Conservation (phyloP, 1,140 invertebrate species). For the Lepidurus couesii region DNA sequence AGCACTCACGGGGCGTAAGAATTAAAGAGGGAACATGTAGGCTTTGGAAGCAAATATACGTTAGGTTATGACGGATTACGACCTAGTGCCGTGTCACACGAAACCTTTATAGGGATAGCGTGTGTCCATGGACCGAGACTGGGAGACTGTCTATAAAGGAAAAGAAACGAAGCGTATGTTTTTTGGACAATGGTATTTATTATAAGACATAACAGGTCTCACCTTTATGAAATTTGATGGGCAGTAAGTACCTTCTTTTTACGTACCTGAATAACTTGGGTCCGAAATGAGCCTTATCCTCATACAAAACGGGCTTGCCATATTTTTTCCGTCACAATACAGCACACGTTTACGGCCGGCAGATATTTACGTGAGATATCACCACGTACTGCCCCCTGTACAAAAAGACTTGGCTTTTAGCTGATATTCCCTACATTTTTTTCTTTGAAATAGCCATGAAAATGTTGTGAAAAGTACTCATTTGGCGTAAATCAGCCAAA, state of each 20-base stretch:
- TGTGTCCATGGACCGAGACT: neutral
- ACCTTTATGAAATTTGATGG: constrained; percentile 1
- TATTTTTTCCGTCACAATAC: too few relatives aligned
- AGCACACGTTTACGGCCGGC: too few relatives aligned
- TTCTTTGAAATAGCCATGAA: too few relatives aligned
- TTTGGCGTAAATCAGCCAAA: too few relatives aligned
- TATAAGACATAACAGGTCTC: neutral
- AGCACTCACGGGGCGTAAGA: neutral
- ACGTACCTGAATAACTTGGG: neutral
- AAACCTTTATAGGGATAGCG: constrained; percentile 9
- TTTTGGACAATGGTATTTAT: neutral
- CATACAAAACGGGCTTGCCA: neutral
- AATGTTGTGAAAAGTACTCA: too few relatives aligned
- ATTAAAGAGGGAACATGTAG: neutral
- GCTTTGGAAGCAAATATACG: constrained; percentile 18
- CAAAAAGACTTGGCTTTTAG: too few relatives aligned
- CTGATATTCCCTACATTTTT: too few relatives aligned
- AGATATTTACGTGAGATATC: too few relatives aligned
- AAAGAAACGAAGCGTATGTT: neutral
- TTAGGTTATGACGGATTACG: constrained; percentile 8
- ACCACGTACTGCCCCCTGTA: too few relatives aligned
- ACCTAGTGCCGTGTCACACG: constrained; percentile 10
- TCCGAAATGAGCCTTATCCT: neutral
- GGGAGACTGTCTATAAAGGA: neutral
- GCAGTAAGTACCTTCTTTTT: neutral